A percentile compares a stretch with the other conserved stretches of the same genome.
Evolutionary conservation across 2,888 invertebrate genomes (phyloP).

Genomic region (Diabrotica balteata): DNA sequence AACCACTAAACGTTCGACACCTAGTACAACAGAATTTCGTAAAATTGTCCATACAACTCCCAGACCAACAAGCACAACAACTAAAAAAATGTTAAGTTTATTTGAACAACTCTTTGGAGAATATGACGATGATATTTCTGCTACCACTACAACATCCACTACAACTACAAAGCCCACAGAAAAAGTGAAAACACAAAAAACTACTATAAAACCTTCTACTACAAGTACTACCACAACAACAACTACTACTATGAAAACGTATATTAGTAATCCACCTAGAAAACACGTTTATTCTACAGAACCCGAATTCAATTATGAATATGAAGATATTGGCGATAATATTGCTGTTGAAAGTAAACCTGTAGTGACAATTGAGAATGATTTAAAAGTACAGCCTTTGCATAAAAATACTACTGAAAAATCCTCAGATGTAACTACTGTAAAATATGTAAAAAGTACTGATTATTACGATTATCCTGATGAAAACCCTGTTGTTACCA

Average conservation of each 20-base stretch:
- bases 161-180: not conserved
- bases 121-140: conserved; percentile 53
- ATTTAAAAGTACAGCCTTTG: conserved; percentile 40
- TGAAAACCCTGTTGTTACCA: conserved; percentile 30
- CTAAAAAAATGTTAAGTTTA: conserved; percentile 56
- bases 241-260: conserved; percentile 22
- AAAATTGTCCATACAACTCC: conserved; percentile 46
- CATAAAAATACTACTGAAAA: conserved; percentile 19
- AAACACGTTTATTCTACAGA: conserved; percentile 28
- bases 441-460: conserved; percentile 29
- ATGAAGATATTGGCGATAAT: conserved; percentile 53
- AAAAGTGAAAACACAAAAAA: not conserved
- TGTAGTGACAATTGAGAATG: conserved; percentile 28
- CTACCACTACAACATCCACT: conserved; percentile 37
- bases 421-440: conserved; percentile 15
- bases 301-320: conserved; percentile 51
- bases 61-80: conserved; percentile 54
- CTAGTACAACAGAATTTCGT: conserved; percentile 46
- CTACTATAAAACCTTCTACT: conserved; percentile 36
- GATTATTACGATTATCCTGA: conserved; percentile 36
- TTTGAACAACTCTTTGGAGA: conserved; percentile 60
- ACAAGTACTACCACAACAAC: conserved; percentile 37
- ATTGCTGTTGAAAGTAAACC: conserved; percentile 50
- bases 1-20: conserved; percentile 36
- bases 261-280: conserved; percentile 26